phyloP scores from a whole-genome alignment of 2,888 invertebrate genomes.

The Leptogaster cylindrica region DNA sequence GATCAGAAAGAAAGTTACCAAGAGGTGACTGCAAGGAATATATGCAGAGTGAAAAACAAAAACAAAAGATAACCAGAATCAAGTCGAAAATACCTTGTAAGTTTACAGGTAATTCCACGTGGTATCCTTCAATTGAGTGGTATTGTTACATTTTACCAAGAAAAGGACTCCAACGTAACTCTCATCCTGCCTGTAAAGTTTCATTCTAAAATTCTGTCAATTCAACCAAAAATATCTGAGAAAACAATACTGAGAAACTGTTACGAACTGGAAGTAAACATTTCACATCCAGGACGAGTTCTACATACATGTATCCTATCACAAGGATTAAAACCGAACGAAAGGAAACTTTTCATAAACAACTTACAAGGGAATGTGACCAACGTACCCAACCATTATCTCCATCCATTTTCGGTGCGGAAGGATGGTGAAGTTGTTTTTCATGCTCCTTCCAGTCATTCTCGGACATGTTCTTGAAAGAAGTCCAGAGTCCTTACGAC shows the following conservation, averaged over 20 bases:
- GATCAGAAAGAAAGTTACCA: neutral
- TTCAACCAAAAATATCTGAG: conserved; percentile 9
- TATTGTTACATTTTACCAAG: neutral
- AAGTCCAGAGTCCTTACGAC: conserved; percentile 1
- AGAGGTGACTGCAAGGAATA: neutral
- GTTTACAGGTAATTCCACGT: neutral
- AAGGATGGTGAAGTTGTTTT: conserved; percentile 6
- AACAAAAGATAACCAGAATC: no score
- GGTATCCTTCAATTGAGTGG: neutral
- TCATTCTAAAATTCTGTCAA: conserved; percentile 21
- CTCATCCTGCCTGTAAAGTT: no score
- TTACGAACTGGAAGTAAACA: neutral
- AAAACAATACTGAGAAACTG: neutral
- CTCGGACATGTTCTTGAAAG: neutral
- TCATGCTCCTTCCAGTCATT: neutral
- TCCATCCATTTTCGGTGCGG: neutral
- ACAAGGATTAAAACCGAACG: conserved; percentile 7
- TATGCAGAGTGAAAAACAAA: no score
- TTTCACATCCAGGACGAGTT: neutral
- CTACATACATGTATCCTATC: conserved; percentile 15
- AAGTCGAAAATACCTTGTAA: neutral
- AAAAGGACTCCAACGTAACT: conserved; percentile 2
- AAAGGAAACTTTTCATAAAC: conserved; percentile 9
- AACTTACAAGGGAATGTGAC: no score
- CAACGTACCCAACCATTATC: neutral